These are phyloP conservation scores for Dinoponera quadriceps DNA, from an alignment of 1,140 invertebrate species.

Conservation along the genomic window DNA sequence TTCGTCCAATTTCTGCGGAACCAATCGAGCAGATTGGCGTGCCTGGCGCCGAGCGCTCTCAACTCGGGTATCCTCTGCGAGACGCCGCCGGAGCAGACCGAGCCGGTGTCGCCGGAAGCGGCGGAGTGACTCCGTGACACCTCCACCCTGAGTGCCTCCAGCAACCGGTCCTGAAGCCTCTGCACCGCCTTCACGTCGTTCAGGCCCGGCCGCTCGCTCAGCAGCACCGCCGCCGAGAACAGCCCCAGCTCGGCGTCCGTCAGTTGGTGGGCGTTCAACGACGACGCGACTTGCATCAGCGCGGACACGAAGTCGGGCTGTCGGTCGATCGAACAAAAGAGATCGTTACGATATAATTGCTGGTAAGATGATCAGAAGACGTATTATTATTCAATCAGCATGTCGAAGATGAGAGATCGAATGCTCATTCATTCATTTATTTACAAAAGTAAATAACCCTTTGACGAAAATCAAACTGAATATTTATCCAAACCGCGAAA, in stretches of 20 bases:
- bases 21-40: slow-evolving; percentile 95
- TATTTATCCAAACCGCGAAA: too few relatives aligned
- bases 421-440: too few relatives aligned
- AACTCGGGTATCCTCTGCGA: slow-evolving; percentile 91
- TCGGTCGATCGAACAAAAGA: slow-evolving; percentile 41
- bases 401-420: too few relatives aligned
- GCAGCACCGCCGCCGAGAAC: slow-evolving; percentile 94
- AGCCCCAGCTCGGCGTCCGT: slow-evolving; percentile 96
- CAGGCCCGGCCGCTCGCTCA: slow-evolving; percentile 92
- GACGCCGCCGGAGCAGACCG: slow-evolving; percentile 77
- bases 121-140: slow-evolving; percentile 81
- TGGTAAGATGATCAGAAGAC: not conserved
- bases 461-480: too few relatives aligned
- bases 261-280: slow-evolving; percentile 92
- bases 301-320: slow-evolving; percentile 91
- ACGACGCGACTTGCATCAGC: slow-evolving; percentile 92
- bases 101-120: slow-evolving; percentile 78
- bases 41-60: slow-evolving; percentile 92
- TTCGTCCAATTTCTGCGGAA: slow-evolving; percentile 95
- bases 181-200: slow-evolving; percentile 94
- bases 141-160: slow-evolving; percentile 94
- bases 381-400: too few relatives aligned
- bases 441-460: too few relatives aligned
- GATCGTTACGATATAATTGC: not conserved
- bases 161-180: slow-evolving; percentile 92